Base-by-base conservation (phyloP, 2,113 vertebrate species). In the Pseudorhombus dupliciocellatus region DNA sequence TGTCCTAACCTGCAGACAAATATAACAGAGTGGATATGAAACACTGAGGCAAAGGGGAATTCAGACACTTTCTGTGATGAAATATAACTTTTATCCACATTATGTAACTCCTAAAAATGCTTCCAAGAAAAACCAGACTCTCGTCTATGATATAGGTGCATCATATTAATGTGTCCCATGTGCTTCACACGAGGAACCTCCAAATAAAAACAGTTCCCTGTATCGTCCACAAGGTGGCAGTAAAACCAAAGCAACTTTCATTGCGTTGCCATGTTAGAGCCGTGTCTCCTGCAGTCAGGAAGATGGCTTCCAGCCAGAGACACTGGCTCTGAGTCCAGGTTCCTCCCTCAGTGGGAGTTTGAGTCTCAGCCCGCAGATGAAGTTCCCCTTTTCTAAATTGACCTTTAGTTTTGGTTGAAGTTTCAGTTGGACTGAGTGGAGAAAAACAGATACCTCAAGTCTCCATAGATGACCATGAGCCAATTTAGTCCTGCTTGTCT, bases 161-260 rank as follows among this genome's bases (percentile, higher is more conserved):
- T 42, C 37, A 50, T n/a, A 21, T 50, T n/a, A 44, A 16, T 40
- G 20, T 18, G 1, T 52, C 50, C 50, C 4, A 12, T 22, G 7
- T 11, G 14, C 6, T 50, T 10, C 7, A 26, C 14, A 42, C 16
- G 8, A 22, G 10, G 22, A 5, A 15, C 5, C 7, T 50, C 11
- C 2, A 20, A 15, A 1, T 30, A 1, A 24, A 34, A 11, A 21
- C 9, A 67, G 50, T 62, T 68, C 7, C 30, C 20, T 1, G 5
- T 1, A 8, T 1, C 1, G 1, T 68, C 84, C 91, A 85, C 84
- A 14, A 77, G 89, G 70, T 72, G 89, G 87, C 80, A 79, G 18
- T 69, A 78, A 44, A 85, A 25, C 46, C 73, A 73, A 87, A 86
- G 78, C 21, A 62, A 55, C 44, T 28, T 48, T 52, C 16, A 65